Percentiles rank a stretch among this genome's conserved stretches.
Evolutionary conservation across 2,888 invertebrate species (phyloP).

Genomic region (Euzetes globulus): DNA sequence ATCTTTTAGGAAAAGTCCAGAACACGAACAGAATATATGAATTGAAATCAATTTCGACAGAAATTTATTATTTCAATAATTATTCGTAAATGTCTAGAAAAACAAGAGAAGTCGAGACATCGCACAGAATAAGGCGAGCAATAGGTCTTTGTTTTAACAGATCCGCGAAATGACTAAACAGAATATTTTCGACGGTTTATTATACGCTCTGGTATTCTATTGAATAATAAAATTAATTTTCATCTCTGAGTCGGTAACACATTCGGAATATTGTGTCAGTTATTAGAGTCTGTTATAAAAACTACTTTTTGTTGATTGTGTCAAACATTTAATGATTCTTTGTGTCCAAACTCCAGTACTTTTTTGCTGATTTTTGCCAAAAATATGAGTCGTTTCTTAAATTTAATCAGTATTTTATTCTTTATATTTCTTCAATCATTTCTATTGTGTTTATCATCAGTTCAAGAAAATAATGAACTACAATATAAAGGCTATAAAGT

Average conservation of each 20-base stretch:
- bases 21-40: neutral
- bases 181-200: neutral
- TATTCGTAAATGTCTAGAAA: neutral
- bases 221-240: neutral
- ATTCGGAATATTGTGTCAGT: neutral
- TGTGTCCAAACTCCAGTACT: neutral
- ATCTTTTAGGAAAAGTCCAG: neutral
- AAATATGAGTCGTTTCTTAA: neutral
- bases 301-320: neutral
- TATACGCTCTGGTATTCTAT: neutral
- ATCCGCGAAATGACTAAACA: neutral
- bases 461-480: neutral
- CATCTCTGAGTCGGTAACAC: neutral
- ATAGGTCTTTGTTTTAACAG: neutral
- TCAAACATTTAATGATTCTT: neutral
- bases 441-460: neutral
- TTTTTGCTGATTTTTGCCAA: neutral
- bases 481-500: conserved; percentile 37
- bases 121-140: neutral
- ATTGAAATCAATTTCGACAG: neutral
- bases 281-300: neutral
- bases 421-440: neutral
- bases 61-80: neutral
- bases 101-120: neutral
- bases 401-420: neutral